phyloP scores from a whole-genome alignment of 2,113 vertebrate genomes.

The Hassar affinis region DNA sequence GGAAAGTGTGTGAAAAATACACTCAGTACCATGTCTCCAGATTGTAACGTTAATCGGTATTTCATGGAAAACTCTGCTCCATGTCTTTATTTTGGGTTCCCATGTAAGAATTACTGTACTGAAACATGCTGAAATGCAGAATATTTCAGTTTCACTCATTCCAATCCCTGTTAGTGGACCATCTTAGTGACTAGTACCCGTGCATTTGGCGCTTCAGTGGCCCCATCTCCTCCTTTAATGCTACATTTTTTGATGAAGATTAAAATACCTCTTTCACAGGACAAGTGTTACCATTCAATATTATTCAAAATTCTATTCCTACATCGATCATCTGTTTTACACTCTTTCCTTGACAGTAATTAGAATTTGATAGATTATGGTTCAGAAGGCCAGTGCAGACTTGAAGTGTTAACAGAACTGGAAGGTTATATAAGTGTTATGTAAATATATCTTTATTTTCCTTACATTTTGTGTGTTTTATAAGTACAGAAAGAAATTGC shows the following conservation, averaged over 20 bases:
- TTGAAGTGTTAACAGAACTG: slow-evolving; percentile 37
- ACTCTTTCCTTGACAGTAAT: slow-evolving; percentile 8
- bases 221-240: not conserved
- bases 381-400: slow-evolving; percentile 30
- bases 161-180: not conserved
- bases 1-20: slow-evolving; percentile 50
- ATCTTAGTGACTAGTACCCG: not conserved
- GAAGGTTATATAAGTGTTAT: slow-evolving; percentile 50
- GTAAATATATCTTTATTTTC: slow-evolving; percentile 42
- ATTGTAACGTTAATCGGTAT: slow-evolving; percentile 34
- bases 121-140: not conserved
- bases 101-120: not conserved
- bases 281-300: not conserved
- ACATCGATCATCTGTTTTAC: not conserved
- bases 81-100: not conserved
- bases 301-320: not conserved
- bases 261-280: slow-evolving; percentile 8
- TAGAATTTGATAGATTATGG: slow-evolving; percentile 23
- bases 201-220: not conserved
- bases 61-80: not conserved
- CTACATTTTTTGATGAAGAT: not conserved
- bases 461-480: slow-evolving; percentile 36
- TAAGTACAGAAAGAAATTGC: slow-evolving; percentile 49
- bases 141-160: not conserved
- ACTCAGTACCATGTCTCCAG: slow-evolving; percentile 47